Evolutionary conservation across 2,113 vertebrate genomes (phyloP).

Genomic region (Grallaria varia): DNA sequence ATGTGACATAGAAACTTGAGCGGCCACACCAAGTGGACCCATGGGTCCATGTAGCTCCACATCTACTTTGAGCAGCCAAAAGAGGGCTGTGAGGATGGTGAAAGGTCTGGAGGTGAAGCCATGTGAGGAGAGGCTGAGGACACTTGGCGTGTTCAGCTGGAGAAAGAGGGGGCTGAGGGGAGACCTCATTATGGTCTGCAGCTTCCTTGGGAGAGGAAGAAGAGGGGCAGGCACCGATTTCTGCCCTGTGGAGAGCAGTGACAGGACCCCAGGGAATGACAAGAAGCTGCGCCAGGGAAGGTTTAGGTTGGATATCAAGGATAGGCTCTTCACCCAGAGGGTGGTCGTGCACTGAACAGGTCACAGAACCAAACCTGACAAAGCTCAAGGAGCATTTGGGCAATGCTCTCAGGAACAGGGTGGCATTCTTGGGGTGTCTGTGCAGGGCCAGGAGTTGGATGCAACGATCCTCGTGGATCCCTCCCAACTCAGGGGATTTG

Average conservation of each 20-base stretch:
- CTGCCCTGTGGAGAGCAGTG: background rate
- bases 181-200: background rate
- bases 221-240: background rate
- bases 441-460: background rate
- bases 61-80: background rate
- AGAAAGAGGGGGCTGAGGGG: background rate
- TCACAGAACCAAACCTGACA: background rate
- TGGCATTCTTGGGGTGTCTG: background rate
- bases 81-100: background rate
- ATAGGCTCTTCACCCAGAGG: background rate
- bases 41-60: background rate
- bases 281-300: background rate
- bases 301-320: background rate
- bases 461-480: background rate
- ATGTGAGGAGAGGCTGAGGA: background rate
- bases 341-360: background rate
- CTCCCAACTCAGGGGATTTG: background rate
- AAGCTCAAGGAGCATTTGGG: background rate
- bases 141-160: background rate
- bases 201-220: background rate
- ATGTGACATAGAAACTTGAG: background rate
- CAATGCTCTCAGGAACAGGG: background rate
- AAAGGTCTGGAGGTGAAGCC: background rate
- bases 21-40: fast-evolving
- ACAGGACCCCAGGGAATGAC: background rate